Evolutionary conservation across 2,888 invertebrate genomes (phyloP).

Genomic region (Adineta ricciae): DNA sequence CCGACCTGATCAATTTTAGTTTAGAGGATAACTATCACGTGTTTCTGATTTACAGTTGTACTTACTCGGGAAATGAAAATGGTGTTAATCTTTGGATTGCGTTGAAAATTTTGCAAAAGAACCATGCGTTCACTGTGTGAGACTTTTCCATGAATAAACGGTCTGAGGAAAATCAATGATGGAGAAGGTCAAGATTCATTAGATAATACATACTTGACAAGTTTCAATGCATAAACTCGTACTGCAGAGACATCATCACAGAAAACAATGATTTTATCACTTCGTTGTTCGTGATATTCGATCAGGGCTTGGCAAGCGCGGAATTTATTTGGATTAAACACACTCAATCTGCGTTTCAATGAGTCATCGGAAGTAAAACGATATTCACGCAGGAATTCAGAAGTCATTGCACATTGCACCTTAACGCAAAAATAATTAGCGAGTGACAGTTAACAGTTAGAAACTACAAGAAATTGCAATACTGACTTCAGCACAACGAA

Average conservation of each 20-base stretch:
- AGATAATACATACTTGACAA: constrained; percentile 56
- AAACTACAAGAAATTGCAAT: constrained; percentile 48
- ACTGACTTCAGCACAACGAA: constrained; percentile 84
- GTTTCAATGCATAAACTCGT: constrained; percentile 87
- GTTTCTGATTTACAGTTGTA: no score
- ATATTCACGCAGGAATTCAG: constrained; percentile 96
- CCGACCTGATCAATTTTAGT: constrained; percentile 57
- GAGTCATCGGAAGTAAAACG: constrained; percentile 56
- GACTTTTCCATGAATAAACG: constrained; percentile 94
- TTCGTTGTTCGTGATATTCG: constrained; percentile 77
- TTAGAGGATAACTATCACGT: no score
- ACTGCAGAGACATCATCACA: constrained; percentile 97
- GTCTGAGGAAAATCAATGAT: constrained; percentile 53
- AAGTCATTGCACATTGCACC: constrained; percentile 94
- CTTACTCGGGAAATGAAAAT: constrained; percentile 90
- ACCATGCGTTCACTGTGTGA: constrained; percentile 88
- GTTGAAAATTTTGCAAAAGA: constrained; percentile 95
- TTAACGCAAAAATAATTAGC: neutral
- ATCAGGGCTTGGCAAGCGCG: constrained; percentile 90
- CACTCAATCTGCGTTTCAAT: constrained; percentile 67
- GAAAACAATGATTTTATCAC: constrained; percentile 97
- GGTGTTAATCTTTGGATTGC: constrained; percentile 92
- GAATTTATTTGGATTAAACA: constrained; percentile 98
- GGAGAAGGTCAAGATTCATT: neutral
- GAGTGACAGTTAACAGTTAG: neutral